Conservation (phyloP, 2,113 vertebrate species). For the Sus scrofa region DNA sequence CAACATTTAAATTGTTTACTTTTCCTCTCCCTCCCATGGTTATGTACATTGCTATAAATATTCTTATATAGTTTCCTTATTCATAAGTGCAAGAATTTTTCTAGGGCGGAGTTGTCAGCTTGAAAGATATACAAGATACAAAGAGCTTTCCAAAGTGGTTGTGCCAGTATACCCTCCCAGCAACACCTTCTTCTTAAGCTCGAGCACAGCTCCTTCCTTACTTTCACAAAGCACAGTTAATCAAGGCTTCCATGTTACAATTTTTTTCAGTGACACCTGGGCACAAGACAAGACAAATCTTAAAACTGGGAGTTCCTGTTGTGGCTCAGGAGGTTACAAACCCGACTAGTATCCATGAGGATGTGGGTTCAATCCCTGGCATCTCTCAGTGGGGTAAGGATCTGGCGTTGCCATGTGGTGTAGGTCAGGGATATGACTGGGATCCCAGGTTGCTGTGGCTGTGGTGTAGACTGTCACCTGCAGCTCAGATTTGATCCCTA, state of each 20-base stretch:
- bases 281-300: neutral
- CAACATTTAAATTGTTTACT: neutral
- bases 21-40: neutral
- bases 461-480: too few relatives aligned
- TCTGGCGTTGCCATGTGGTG: too few relatives aligned
- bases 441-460: too few relatives aligned
- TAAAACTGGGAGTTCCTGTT: neutral
- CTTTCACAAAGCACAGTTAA: constrained; percentile 39
- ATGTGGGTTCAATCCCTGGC: too few relatives aligned
- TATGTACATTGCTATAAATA: neutral
- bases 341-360: too few relatives aligned
- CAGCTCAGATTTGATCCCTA: too few relatives aligned
- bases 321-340: too few relatives aligned
- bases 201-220: neutral
- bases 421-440: too few relatives aligned
- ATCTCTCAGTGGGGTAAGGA: too few relatives aligned
- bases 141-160: constrained; percentile 23
- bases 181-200: neutral
- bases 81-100: neutral
- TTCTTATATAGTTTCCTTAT: neutral
- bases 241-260: neutral
- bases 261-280: neutral
- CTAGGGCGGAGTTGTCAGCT: neutral
- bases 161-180: neutral
- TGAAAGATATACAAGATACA: neutral